A percentile compares a stretch with the other conserved stretches of the same genome.
Evolutionary conservation across 2,797 vertebrate genomes (phyloP).

Genomic region (Sciurus vulgaris): DNA sequence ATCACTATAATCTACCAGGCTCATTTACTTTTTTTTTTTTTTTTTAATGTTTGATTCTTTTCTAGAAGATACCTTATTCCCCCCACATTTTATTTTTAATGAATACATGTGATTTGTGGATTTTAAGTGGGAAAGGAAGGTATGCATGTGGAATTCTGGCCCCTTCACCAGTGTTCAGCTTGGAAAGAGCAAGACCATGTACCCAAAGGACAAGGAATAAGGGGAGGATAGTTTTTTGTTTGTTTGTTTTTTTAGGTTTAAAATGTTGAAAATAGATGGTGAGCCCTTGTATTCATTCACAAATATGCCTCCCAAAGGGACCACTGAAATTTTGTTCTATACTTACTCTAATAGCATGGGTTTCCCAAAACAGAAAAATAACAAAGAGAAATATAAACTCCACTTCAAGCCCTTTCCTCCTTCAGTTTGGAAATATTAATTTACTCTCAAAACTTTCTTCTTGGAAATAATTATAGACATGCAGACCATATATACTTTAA

Average conservation of each 20-base stretch:
- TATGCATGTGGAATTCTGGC: neutral
- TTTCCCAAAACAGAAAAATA: slow-evolving; percentile 33
- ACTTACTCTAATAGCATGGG: neutral
- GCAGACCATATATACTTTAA: neutral
- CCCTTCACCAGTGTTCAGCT: neutral
- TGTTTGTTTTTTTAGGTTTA: no score
- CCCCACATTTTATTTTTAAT: neutral
- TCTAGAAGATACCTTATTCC: neutral
- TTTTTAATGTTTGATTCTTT: neutral
- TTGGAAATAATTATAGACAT: slow-evolving; percentile 25
- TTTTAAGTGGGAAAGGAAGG: slow-evolving; percentile 42
- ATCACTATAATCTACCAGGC: slow-evolving; percentile 39
- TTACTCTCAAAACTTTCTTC: slow-evolving; percentile 25
- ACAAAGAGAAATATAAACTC: neutral
- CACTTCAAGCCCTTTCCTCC: neutral
- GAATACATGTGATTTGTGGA: neutral
- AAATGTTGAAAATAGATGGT: neutral
- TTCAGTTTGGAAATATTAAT: slow-evolving; percentile 36
- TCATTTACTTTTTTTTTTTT: neutral
- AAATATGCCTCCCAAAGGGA: neutral
- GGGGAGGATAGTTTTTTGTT: neutral
- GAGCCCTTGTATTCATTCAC: neutral
- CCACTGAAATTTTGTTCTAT: neutral
- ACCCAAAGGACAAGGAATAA: neutral
- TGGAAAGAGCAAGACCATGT: neutral